Conservation (phyloP, 2,888 invertebrate species). For the Serrognathus titanus region DNA sequence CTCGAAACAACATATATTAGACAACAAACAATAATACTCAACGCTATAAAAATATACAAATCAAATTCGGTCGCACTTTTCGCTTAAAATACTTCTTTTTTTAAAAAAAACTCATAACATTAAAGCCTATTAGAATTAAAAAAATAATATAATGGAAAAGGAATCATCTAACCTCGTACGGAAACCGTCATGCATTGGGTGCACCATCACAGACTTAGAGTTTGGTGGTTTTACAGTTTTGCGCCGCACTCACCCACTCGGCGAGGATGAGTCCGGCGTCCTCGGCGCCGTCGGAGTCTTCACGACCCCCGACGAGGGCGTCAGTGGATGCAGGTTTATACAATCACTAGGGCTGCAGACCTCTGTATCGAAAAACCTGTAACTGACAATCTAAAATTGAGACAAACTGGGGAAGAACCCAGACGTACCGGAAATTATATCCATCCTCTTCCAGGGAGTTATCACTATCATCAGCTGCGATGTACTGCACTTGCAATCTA, state of each 20-base stretch:
- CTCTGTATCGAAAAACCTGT: conserved; percentile 51
- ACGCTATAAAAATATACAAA: background rate
- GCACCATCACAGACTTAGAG: conserved; percentile 6
- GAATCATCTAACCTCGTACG: background rate
- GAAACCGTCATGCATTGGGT: conserved; percentile 6
- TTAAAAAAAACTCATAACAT: background rate
- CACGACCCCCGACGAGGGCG: conserved; percentile 49
- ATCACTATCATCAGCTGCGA: conserved; percentile 68
- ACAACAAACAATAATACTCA: too few species aligned
- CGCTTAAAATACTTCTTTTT: background rate
- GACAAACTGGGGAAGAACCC: background rate
- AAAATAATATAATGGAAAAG: background rate
- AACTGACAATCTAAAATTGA: conserved; percentile 1
- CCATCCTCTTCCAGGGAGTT: conserved; percentile 60
- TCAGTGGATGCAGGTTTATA: conserved; percentile 37
- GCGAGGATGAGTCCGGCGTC: conserved; percentile 55
- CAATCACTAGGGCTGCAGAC: conserved; percentile 44
- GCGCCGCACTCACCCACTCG: conserved; percentile 45
- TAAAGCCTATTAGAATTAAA: background rate
- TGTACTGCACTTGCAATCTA: conserved; percentile 73
- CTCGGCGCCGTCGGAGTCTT: conserved; percentile 64
- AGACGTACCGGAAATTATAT: conserved; percentile 49
- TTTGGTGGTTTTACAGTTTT: conserved; percentile 3
- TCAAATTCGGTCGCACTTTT: background rate
- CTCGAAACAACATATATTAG: too few species aligned